Base-by-base conservation (phyloP, 2,113 vertebrate species). In the Cryptomyrus ogoouensis region DNA sequence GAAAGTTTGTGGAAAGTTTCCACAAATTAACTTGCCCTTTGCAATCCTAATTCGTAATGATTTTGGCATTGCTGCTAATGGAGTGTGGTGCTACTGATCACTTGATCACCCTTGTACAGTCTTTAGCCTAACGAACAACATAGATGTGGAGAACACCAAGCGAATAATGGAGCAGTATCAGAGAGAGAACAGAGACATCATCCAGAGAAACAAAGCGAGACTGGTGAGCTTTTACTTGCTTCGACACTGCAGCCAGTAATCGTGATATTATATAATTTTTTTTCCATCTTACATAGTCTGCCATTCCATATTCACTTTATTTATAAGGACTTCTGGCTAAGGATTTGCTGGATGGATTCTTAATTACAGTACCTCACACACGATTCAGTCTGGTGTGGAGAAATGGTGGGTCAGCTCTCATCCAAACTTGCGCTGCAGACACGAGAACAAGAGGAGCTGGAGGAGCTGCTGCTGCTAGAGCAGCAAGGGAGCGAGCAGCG, bases 111-210 rank as follows among this genome's bases (percentile, higher is more conserved):
- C 90, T 58, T 94, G 6, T 74, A 3, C 93, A 99, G 98, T 99
- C 88, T 98, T 95, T 94, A 99, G 99, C 94, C 93, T 99, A 94
- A 99, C 98, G 88, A 99, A 99, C 95, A 99, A 98, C 92, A 89
- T 98, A 88, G 98, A 99, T 93, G 92, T 99, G 94, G 98, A 99
- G 91, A 96, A 96, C 92, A 99, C 98, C 66, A 99, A 97, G 94
- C 97, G 95, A 95, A 97, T 96, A 93, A 98, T 99, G 96, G 98
- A 99, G 89, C 95, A 97, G 91, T 99, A 99, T 94, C 98, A 99
- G 94, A 97, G 96, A 90, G 98, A 98, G 90, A 99, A 99, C 95
- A 96, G 96, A 95, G 98, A 99, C 92, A 91, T 97, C 89, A 99
- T 99, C 95, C 98, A 99, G 95, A 98, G 92, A 96, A 99, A 99